Evolutionary conservation across 2,113 vertebrate species (phyloP), one percentile per base, ranked within the genome.

Genomic region (Notiomystis cincta): DNA sequence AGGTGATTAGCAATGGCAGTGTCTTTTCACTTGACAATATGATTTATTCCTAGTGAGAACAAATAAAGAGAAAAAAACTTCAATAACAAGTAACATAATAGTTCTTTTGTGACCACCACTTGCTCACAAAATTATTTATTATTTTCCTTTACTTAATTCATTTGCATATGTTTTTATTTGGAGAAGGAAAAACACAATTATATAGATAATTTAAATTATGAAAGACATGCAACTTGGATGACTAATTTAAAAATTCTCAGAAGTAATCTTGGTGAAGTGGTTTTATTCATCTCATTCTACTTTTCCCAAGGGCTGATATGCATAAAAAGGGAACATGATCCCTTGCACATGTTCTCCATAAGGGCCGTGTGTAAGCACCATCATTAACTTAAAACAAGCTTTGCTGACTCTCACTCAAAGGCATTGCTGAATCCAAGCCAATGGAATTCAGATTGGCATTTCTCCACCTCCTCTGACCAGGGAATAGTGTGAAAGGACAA

Each of bases 341-440:
- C 78, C 50, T 87, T 65, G 90, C 96, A 97, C 79, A 89, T 93
- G 96, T 94, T 97, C 91, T 95, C 90, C 90, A 92, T 84, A 78
- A 92, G 87, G 87, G 82, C 69, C 85, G 69, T 18, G 3, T 93
- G 73, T 62, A 84, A 84, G 82, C 82, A 64, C 82, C 82, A 76
- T 78, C 76, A 73, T 91, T 94, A 90, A 92, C 72, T 95, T 84
- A 72, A 89, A 96, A 64, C 79, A 65, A 94, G 76, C 40, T 84
- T 75, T 81, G 53, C 94, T 96, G 82, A 85, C 71, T 96, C 60
- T 84, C 69, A 45, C 67, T 86, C 85, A 92, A 85, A 93, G 50
- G 67, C 73, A 94, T 23, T 82, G 73, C 90, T 97, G 90, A 94
- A 95, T 57, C 35, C 57, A 81, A 95, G 89, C 92, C 91, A 95